Base-by-base conservation (phyloP, 2,888 invertebrate species). In the Cheilosia grossa region DNA sequence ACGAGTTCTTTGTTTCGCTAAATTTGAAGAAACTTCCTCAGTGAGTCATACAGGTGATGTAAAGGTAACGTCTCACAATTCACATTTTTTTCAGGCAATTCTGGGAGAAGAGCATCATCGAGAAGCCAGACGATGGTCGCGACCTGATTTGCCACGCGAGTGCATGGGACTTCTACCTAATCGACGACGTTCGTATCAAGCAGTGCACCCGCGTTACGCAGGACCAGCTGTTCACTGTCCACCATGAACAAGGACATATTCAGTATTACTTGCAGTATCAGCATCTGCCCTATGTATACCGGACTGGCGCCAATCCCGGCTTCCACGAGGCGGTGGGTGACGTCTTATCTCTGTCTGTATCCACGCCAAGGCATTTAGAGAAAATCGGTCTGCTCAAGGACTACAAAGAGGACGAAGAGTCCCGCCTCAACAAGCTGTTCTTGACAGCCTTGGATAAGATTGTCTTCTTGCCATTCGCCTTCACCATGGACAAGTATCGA, bases 151-250 rank as follows among this genome's bases (percentile, higher is more conserved):
- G 98, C 89, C 97, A 97, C 89, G 97, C 97, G 0, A 96, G 96
- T 0, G 97, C 98, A 69, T 97, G 97, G 96, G 97, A 98, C 91
- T 97, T 98, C 89, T 96, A 93, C 88, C 94, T 96, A 87, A 94
- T 94, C 21, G 93, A 96, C 89, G 97, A 98, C 91, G 97, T 97
- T 89, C 94, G 93, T 92, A 94, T 94, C 90, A 94, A 95, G 92
- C 94, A 94, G 92, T 95, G 95, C 90, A 94, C 95, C 7, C 89
- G 92, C 78, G 92, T 94, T 83, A 93, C 92, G 49, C 93, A 93
- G 90, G 93, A 93, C 82, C 92, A 93, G 83, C 91, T 95, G 80
- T 93, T 93, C 87, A 93, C 93, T 0, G 94, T 94, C 2, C 95
- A 95, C 86, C 95, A 95, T 88, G 95, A 95, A 90, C 93, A 95